A percentile compares a stretch with the other conserved stretches of the same genome.
These are phyloP conservation scores for Oreonectes daqikongensis DNA, from an alignment of 2,797 vertebrate species.

Conservation along the genomic window DNA sequence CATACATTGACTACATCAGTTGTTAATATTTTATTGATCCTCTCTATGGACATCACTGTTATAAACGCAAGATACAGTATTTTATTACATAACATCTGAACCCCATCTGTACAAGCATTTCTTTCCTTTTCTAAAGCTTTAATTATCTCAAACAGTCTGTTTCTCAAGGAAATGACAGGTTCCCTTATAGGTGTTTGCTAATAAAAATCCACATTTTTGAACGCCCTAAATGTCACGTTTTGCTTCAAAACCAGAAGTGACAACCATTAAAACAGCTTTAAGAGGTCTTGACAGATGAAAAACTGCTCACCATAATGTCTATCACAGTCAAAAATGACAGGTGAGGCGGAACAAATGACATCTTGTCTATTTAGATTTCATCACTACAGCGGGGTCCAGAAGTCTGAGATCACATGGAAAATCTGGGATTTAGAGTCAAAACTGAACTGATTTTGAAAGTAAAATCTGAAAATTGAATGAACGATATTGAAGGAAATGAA, in stretches of 20 bases:
- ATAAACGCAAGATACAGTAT: too few species aligned
- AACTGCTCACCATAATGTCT: neutral
- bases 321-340: neutral
- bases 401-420: neutral
- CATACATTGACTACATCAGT: neutral
- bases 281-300: conserved; percentile 3
- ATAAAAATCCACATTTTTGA: conserved; percentile 58
- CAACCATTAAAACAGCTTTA: conserved; percentile 37
- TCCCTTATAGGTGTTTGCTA: conserved; percentile 28
- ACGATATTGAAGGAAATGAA: too few species aligned
- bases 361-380: neutral
- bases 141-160: conserved; percentile 54
- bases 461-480: too few species aligned
- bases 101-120: conserved; percentile 35
- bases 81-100: conserved; percentile 54
- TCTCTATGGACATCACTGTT: too few species aligned
- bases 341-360: neutral
- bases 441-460: neutral
- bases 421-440: neutral
- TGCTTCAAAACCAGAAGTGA: conserved; percentile 56
- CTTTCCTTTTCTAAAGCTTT: conserved; percentile 41
- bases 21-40: too few species aligned
- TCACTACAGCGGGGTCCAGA: neutral
- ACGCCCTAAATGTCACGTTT: conserved; percentile 51
- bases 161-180: conserved; percentile 61